phyloP scores from a whole-genome alignment of 2,113 vertebrate species.

The Serinus canaria region DNA sequence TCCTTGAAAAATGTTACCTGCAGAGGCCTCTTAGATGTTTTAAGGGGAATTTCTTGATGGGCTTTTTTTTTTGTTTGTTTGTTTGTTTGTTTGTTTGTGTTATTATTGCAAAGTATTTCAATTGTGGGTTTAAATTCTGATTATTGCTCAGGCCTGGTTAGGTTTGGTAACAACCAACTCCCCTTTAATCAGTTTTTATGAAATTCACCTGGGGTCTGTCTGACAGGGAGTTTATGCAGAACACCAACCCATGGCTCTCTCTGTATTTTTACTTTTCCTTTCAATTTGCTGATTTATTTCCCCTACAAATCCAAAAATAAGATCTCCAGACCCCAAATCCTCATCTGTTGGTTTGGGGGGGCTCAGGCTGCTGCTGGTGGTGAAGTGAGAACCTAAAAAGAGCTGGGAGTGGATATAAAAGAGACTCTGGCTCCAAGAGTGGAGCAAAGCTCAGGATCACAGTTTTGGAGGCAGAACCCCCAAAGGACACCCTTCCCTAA shows the following conservation, averaged over 20 bases:
- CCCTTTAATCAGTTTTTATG: neutral
- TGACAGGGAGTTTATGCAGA: neutral
- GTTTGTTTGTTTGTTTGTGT: neutral
- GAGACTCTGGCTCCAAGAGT: neutral
- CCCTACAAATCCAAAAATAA: neutral
- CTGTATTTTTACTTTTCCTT: neutral
- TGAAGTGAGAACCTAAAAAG: neutral
- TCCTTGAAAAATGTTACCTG: neutral
- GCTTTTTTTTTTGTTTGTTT: no score
- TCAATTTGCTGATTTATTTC: neutral
- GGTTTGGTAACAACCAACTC: neutral
- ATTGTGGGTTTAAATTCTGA: neutral
- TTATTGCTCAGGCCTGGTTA: neutral
- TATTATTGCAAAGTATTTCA: neutral
- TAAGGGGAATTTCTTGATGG: rapidly evolving
- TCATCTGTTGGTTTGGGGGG: neutral
- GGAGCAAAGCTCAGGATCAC: neutral
- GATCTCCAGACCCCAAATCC: neutral
- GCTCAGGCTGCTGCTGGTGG: neutral
- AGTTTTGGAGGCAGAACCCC: neutral
- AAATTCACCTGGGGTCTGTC: neutral
- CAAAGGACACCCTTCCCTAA: neutral
- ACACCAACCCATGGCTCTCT: neutral
- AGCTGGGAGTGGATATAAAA: neutral
- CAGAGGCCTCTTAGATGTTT: neutral